Percentiles rank a stretch among this genome's conserved stretches.
phyloP scores from a whole-genome alignment of 2,797 vertebrate species.

The Aotus griseimembra region DNA sequence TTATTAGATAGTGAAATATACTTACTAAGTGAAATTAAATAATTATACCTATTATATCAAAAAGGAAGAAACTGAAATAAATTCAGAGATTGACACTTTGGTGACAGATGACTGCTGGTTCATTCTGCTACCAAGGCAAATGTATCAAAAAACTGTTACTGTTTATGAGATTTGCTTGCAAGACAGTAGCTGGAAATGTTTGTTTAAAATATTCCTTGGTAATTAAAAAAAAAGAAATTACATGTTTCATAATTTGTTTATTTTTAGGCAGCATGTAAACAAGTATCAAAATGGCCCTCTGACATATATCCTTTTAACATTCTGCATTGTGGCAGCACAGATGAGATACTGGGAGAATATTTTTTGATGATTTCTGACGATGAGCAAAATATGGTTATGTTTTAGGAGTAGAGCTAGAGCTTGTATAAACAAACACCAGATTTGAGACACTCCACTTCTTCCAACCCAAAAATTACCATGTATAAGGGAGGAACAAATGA shows the following conservation, averaged over 20 bases:
- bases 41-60: neutral
- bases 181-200: conserved; percentile 17
- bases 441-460: conserved; percentile 19
- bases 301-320: neutral
- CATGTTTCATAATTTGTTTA: conserved; percentile 25
- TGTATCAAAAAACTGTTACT: conserved; percentile 20
- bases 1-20: conserved; percentile 37
- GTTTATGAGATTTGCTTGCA: neutral
- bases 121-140: conserved; percentile 33
- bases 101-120: neutral
- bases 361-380: conserved; percentile 38
- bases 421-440: conserved; percentile 33
- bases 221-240: conserved; percentile 14
- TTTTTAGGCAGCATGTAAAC: conserved; percentile 31
- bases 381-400: neutral
- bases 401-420: conserved; percentile 38
- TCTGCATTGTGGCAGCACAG: neutral
- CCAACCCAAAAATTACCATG: conserved; percentile 9
- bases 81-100: neutral
- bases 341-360: neutral
- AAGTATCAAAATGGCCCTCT: neutral
- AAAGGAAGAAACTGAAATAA: conserved; percentile 46
- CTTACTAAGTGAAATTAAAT: conserved; percentile 26
- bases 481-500: neutral
- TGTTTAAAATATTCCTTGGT: neutral